phyloP scores from a whole-genome alignment of 2,888 invertebrate species.

The Bibio marci region DNA sequence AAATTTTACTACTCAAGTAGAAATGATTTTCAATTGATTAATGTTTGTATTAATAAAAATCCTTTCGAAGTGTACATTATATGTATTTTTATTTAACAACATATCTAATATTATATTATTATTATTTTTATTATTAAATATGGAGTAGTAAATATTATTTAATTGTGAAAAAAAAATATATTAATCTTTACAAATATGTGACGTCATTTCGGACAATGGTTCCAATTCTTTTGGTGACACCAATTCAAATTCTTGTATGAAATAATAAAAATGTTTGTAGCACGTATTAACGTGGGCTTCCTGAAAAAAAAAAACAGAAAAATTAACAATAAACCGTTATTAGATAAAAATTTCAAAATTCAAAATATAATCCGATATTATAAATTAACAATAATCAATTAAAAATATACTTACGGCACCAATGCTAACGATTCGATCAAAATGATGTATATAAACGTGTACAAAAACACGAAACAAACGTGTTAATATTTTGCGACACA shows the following conservation, averaged over 20 bases:
- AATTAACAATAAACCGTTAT: slow-evolving; percentile 4
- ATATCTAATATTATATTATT: no score
- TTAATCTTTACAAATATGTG: slow-evolving; percentile 46
- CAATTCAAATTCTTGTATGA: slow-evolving; percentile 72
- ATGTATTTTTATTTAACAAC: no score
- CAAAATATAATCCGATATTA: slow-evolving; percentile 1
- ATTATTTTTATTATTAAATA: neutral
- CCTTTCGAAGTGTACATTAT: no score
- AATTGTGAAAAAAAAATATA: slow-evolving; percentile 1
- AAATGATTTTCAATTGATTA: no score
- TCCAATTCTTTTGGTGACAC: slow-evolving; percentile 71
- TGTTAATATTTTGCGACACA: slow-evolving; percentile 75
- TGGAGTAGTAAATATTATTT: neutral
- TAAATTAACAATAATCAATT: neutral
- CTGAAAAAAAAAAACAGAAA: slow-evolving; percentile 13
- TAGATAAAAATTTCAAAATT: slow-evolving; percentile 4
- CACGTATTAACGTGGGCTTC: slow-evolving; percentile 89
- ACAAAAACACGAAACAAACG: slow-evolving; percentile 80
- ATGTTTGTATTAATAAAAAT: no score
- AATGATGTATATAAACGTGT: slow-evolving; percentile 89
- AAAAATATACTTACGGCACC: slow-evolving; percentile 52
- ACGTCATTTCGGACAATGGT: slow-evolving; percentile 62
- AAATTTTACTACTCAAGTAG: no score
- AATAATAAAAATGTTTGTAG: slow-evolving; percentile 88
- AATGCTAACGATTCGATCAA: slow-evolving; percentile 70